Evolutionary conservation across 2,113 vertebrate genomes (phyloP), one percentile per base, ranked within the genome.

Genomic region (Microtus montanus): DNA sequence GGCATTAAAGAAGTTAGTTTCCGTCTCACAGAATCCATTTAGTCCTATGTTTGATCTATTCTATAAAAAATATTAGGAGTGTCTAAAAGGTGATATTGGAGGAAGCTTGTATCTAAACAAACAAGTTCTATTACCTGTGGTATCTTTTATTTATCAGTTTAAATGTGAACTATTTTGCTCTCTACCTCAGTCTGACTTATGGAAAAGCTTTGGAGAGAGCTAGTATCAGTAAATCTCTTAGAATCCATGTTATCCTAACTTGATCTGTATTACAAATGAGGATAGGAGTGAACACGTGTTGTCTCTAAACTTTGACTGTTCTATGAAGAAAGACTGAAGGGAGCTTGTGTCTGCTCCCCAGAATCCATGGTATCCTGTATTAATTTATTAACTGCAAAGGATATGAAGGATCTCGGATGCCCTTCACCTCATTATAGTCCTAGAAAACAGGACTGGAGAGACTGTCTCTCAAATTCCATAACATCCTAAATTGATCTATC

Each of bases 321-420:
- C 52, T 38, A 61, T n/a, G 11, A 58, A n/a, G 2, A 7, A 61
- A 3, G 35, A 82, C 17, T 82, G 22, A 54, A 26, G n/a, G 35
- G 1, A 61, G 11, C 7, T 41, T 11, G n/a, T 61, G 5, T 82
- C 33, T 58, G 22, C 33, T 20, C 35, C 78, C 5, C 11, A n/a
- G 52, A 58, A 58, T 38, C 12, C 47, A 54, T 79, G 47, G 11
- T 54, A 17, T 79, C 15, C 30, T 80, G 24, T 35, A 6, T 8
- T 82, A 22, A 61, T 22, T 61, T 3, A 14, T 22, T 6, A 61
- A 49, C 3, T 13, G 5, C 58, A 58, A 6, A 38, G 22, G 1
- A 26, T 61, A 11, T 12, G 3, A 82, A 61, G 26, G 20, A 26
- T 4, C 12, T 38, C 0, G 1, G 24, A 3, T 38, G 11, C 3